Evolutionary conservation across 2,888 invertebrate genomes (phyloP), one percentile per base, ranked within the genome.

Genomic region (Matsumyia berberina): DNA sequence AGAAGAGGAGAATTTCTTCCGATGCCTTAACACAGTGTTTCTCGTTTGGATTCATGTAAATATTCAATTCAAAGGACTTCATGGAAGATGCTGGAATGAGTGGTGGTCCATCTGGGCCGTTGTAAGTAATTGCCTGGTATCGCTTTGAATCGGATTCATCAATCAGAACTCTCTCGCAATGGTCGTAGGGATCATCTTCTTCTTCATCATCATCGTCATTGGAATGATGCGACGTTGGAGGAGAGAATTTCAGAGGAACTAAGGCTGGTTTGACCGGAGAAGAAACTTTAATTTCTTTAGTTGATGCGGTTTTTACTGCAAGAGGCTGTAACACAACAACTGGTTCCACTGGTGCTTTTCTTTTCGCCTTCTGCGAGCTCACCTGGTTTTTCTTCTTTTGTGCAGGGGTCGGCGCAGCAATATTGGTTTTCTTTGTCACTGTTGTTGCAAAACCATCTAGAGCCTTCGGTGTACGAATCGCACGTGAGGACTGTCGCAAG

Each of bases 21-120:
- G 87, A 88, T 0, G 90, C 87, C 64, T 88, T 87, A 70, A 90
- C 86, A 12, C 88, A 87, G 60, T 90, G 90, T 37, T 87, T 76
- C 46, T 90, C 89, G n/a, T 88, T 86, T 58, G 88, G 87, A 83
- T 90, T 90, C 69, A 89, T 87, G 62, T 89, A 88, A 2, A 91
- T 85, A 8, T 88, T 88, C 88, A 91, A 87, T 80, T 89, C 88
- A 39, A 86, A 89, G 12, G 53, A 70, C 55, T 79, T 69, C 15
- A 64, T 49, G 5, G 69, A 33, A 7, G 17, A 7, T 1, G 58
- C 17, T 29, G 42, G 58, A 49, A 17, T 17, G 7, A n/a, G 5
- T 24, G 85, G 80, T n/a, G 80, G 70, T 8, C 55, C 74, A 66
- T 85, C 85, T 6, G 76, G 74, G 3, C 85, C 85, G 1, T 2